Base-by-base conservation (phyloP, 23 tunicate genomes). In the Halocynthia roretzi region DNA sequence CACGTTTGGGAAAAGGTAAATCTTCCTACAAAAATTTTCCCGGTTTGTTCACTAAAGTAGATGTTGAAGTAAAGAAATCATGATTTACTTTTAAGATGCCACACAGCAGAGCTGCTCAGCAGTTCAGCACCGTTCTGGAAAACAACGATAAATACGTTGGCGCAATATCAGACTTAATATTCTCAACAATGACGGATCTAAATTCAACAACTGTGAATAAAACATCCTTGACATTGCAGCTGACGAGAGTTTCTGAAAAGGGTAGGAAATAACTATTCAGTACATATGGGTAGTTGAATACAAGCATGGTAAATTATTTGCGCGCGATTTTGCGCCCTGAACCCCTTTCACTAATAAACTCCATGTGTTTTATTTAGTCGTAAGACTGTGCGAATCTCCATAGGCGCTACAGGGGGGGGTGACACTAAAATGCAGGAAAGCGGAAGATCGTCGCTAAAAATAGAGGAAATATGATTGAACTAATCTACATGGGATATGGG, bases 81-180 rank as follows among this genome's bases (percentile, higher is more conserved):
- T 15, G 23, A 23, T 19, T 48, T 57, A 17, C 6, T 64, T 14
- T 62, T 18, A 7, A 80, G 83, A 53, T 80, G 71, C 76, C 83
- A 17, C 19, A 5, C n/a, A 20, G 51, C 20, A 8, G 56, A 66
- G 65, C 72, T 50, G 53, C 64, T 50, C 50, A 53, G 12, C 70
- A 70, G 66, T 75, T 89, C 18, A 52, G 76, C 54, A 51, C 50
- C 10, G 55, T 84, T 8, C 68, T 89, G 52, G 67, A 58, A 18
- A 75, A 84, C 67, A 89, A 76, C 75, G 96, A 89, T 50, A 65
- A 84, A 11, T 89, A 70, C 68, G 86, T 80, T 0, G 87, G 89
- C 7, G 52, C 52, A 14, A 40, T 81, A 19, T 75, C 96, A 4
- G 77, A 84, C 19, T 51, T 70, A 22, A 58, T 89, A 20, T 65